Evolutionary conservation across 2,888 invertebrate species (phyloP).

Genomic region (Cosmorhoe ocellata): DNA sequence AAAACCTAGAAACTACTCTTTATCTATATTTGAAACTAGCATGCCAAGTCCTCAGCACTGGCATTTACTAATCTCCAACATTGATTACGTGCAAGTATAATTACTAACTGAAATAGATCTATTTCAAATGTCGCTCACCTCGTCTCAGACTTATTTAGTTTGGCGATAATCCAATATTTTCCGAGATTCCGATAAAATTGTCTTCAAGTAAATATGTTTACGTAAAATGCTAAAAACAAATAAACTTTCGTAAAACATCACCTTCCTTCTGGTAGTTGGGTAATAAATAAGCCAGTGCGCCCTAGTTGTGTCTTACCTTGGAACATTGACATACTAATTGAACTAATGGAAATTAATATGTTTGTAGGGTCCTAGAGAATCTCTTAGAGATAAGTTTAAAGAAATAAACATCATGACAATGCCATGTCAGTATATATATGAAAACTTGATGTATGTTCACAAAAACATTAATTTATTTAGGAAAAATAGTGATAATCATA

Average conservation of each 20-base stretch:
- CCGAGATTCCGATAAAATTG: constrained; percentile 44
- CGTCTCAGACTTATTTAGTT: constrained; percentile 58
- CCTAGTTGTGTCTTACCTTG: constrained; percentile 12
- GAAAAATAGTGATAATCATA: too few species aligned
- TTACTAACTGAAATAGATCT: constrained; percentile 62
- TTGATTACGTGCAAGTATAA: constrained; percentile 47
- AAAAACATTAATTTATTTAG: too few species aligned
- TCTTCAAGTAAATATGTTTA: constrained; percentile 56
- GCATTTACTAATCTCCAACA: constrained; percentile 20
- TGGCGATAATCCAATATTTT: constrained; percentile 69
- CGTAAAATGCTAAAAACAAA: constrained; percentile 27
- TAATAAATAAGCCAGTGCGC: constrained; percentile 6
- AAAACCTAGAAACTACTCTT: background rate
- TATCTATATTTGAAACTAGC: constrained; percentile 6
- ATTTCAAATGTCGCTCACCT: constrained; percentile 72
- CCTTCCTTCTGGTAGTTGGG: constrained; percentile 4
- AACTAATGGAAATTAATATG: constrained; percentile 1
- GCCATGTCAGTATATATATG: too few species aligned
- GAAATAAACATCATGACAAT: too few species aligned
- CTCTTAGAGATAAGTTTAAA: too few species aligned
- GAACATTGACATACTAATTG: constrained; percentile 2
- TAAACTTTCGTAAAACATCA: constrained; percentile 19
- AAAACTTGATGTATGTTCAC: too few species aligned
- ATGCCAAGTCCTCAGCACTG: constrained; percentile 1
- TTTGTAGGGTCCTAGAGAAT: too few species aligned